Percentiles rank a stretch among this genome's conserved stretches.
Evolutionary conservation across 1,140 invertebrate genomes (phyloP).

Genomic region (Pseudomyrmex flavicornis): DNA sequence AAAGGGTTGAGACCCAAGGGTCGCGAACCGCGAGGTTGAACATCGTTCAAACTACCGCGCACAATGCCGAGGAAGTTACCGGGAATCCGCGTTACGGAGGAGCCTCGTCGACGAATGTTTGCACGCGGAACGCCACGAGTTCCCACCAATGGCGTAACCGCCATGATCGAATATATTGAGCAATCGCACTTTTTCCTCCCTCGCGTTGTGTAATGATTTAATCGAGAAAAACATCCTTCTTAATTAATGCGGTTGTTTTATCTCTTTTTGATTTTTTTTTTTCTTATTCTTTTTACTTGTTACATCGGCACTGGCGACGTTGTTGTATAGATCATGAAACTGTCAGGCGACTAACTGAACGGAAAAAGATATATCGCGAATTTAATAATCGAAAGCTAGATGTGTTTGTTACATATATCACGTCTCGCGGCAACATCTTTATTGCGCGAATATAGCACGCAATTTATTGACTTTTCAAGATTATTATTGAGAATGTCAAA

Average conservation of each 20-base stretch:
- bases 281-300: not conserved
- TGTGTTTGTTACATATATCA: not conserved
- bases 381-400: not conserved
- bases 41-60: constrained; percentile 73
- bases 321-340: not conserved
- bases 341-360: not conserved
- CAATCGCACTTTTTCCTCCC: constrained; percentile 3
- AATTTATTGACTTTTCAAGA: constrained; percentile 1
- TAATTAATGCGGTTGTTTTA: not conserved
- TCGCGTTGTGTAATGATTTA: not conserved
- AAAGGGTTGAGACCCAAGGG: constrained; percentile 71
- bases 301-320: not conserved
- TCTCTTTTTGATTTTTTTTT: not conserved
- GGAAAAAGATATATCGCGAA: not conserved
- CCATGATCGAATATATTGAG: constrained; percentile 24
- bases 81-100: constrained; percentile 45
- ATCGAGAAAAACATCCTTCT: not conserved
- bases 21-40: constrained; percentile 69
- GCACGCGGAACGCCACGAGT: constrained; percentile 22
- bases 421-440: not conserved
- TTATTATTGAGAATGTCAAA: not conserved
- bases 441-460: not conserved
- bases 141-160: constrained; percentile 41
- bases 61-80: constrained; percentile 62
- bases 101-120: constrained; percentile 52